These are phyloP conservation scores for Bilobella aurantiaca DNA, from an alignment of 1,140 invertebrate genomes.

Conservation along the genomic window DNA sequence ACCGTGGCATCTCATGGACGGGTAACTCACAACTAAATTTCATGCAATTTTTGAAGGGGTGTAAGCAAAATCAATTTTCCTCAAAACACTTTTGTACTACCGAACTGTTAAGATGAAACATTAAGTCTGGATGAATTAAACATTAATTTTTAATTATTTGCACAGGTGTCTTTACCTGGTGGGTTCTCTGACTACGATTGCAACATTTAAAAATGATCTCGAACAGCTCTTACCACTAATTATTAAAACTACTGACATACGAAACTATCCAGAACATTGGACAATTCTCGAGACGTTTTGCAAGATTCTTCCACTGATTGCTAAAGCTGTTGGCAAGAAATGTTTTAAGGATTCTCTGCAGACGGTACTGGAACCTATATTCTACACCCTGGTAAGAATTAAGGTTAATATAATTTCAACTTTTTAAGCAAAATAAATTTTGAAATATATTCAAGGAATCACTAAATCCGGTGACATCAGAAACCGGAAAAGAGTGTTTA, in stretches of 20 bases:
- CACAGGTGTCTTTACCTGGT: slow-evolving; percentile 45
- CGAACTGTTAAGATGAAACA: no score
- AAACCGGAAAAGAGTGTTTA: slow-evolving; percentile 46
- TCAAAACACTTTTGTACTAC: no score
- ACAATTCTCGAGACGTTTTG: slow-evolving; percentile 47
- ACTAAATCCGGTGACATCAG: slow-evolving; percentile 47
- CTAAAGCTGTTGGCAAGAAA: slow-evolving; percentile 45
- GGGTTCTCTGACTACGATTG: slow-evolving; percentile 43
- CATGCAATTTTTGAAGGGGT: not conserved
- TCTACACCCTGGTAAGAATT: slow-evolving; percentile 46
- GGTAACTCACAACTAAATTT: slow-evolving; percentile 38
- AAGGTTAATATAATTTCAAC: slow-evolving; percentile 7
- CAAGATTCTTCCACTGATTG: slow-evolving; percentile 46
- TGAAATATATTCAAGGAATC: slow-evolving; percentile 40
- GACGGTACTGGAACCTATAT: slow-evolving; percentile 46
- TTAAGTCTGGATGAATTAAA: no score
- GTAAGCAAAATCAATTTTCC: slow-evolving; percentile 18
- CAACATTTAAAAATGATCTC: slow-evolving; percentile 33
- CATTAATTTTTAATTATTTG: no score
- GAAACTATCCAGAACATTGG: slow-evolving; percentile 47
- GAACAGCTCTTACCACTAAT: slow-evolving; percentile 38
- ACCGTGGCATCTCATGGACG: slow-evolving; percentile 51
- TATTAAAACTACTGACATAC: slow-evolving; percentile 40
- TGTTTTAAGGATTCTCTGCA: slow-evolving; percentile 46
- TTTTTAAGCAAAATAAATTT: slow-evolving; percentile 3